These are phyloP conservation scores for Apistogramma diplotaenia DNA, from an alignment of 2,113 vertebrate species.

Conservation along the genomic window DNA sequence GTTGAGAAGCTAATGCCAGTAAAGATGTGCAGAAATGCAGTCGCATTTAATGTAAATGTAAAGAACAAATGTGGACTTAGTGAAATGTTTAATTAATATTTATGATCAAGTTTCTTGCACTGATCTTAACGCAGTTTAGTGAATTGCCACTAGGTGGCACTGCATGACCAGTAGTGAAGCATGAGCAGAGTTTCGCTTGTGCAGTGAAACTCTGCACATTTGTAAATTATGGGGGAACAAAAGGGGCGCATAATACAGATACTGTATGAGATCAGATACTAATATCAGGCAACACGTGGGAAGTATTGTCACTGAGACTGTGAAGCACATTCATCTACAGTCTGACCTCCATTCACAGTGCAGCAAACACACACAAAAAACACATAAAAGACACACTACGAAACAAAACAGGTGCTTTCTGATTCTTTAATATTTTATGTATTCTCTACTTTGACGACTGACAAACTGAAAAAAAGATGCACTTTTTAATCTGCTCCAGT, in stretches of 20 bases:
- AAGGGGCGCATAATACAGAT: constrained; percentile 10
- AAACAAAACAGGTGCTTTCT: neutral
- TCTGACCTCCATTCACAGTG: neutral
- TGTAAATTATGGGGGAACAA: neutral
- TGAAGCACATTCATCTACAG: constrained; percentile 18
- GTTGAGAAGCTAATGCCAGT: neutral
- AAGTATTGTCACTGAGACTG: neutral
- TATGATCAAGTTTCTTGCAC: neutral
- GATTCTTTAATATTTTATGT: neutral
- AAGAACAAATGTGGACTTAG: neutral
- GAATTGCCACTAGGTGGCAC: constrained; percentile 51
- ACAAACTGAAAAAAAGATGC: neutral
- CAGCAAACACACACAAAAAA: neutral
- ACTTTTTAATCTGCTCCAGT: neutral
- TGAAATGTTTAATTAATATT: neutral
- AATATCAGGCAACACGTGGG: constrained; percentile 4
- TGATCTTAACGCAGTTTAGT: neutral
- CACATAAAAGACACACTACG: neutral
- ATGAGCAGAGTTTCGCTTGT: neutral
- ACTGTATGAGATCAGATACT: constrained; percentile 18
- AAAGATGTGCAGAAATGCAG: neutral
- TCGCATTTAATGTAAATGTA: neutral
- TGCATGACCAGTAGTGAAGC: constrained; percentile 14
- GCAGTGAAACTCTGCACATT: neutral
- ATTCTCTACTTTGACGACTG: neutral